These are phyloP conservation scores for Theonella swinhoei DNA, from an alignment of 37 sponge, comb jelly and placozoan species.

Conservation along the genomic window DNA sequence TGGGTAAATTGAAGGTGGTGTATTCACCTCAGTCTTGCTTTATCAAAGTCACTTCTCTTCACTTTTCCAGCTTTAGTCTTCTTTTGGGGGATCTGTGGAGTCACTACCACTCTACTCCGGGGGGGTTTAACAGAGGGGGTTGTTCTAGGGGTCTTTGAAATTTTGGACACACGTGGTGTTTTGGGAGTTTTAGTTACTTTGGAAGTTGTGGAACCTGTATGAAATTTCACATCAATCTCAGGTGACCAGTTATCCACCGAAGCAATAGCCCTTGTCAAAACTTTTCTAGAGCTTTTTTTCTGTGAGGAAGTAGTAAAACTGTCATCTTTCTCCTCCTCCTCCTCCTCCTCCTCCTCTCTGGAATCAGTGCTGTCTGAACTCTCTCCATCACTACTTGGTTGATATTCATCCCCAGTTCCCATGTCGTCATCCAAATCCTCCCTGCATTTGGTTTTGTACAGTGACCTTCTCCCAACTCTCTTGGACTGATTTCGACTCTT, in stretches of 20 bases:
- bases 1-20: too few species aligned
- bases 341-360: slow-evolving; percentile 20
- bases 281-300: too few species aligned
- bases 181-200: too few species aligned
- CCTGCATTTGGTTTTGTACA: background rate
- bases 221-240: slow-evolving; percentile 12
- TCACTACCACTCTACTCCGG: background rate
- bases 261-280: background rate
- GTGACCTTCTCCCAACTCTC: background rate
- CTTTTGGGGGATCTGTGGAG: background rate
- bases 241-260: slow-evolving; percentile 3
- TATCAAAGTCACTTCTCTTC: background rate
- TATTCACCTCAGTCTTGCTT: background rate
- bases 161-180: background rate
- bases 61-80: background rate
- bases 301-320: background rate
- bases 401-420: background rate
- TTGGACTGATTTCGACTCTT: background rate
- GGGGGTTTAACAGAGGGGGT: background rate
- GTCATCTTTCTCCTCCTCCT: background rate
- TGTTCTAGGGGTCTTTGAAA: background rate
- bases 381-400: background rate
- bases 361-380: slow-evolving; percentile 3
- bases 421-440: background rate
- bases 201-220: background rate